Evolutionary conservation across 2,113 vertebrate genomes (phyloP), one percentile per base, ranked within the genome.

Genomic region (Brachyistius frenatus): DNA sequence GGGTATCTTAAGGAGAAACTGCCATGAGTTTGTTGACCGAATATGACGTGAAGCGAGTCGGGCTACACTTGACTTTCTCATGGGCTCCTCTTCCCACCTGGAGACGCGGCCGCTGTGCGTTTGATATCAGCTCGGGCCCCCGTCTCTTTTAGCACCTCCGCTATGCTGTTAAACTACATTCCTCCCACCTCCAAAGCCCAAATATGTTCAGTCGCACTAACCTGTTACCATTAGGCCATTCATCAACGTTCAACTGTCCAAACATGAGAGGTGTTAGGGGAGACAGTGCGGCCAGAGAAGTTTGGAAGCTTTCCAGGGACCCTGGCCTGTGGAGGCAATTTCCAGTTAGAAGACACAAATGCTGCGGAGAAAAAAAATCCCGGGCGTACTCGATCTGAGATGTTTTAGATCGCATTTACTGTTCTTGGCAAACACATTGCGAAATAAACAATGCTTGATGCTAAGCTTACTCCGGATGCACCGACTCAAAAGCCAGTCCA

Each of bases 111-210:
- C 39, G 13, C 23, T 50, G 36, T 72, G 81, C 62, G 66, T 84
- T 50, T 80, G 79, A 81, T 80, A 80, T 81, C 60, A 70, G 16
- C 66, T 77, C 54, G 62, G 75, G 56, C 69, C 13, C 32, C 44
- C 50, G 33, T 65, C 64, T 84, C 75, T 74, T 85, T 80, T 71
- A 84, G 76, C 83, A 88, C 87, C 77, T 90, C 87, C 2, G 63
- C 77, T 81, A 80, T 32, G 63, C 82, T 89, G 88, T 89, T 93
- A 91, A 94, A 94, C 92, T 85, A 90, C 88, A 93, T 93, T 93
- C 91, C 87, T 93, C 91, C 74, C 91, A 93, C 92, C 90, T 93
- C 76, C 35, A 37, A 86, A 86, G 86, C 84, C 91, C 89, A 87
- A 91, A 91, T 87, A 90, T 89, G 83, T 88, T 86, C 88, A 77